Base-by-base conservation (phyloP, 37 sponge, comb jelly and placozoan genomes). In the Theonella swinhoei region DNA sequence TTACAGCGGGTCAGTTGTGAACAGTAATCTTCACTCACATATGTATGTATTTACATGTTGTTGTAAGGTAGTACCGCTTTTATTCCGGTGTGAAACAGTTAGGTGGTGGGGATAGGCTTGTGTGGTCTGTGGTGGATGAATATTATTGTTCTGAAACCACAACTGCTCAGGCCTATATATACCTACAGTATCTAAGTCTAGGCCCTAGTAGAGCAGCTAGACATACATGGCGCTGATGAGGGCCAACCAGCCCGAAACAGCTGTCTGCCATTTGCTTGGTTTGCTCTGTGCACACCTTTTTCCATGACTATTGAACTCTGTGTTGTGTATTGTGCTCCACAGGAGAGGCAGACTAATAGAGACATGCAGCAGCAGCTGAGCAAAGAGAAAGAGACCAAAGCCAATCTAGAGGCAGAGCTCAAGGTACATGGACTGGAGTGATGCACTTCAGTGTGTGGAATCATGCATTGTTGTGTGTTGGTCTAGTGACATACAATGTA, bases 321-420 rank as follows among this genome's bases (percentile, higher is more conserved):
- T 73, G 20, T 42, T 41, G 4, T 59, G 3, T 58, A 23, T 29
- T 39, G 42, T 41, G 1, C 28, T 14, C 35, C 35, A 1, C 62
- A 86, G 87, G 87, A 86, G 66, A 26, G 66, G 3, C 14, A 14
- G 17, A 42, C 72, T 30, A 86, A 86, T 58, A 72, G 42, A 40
- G 42, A 39, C 22, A 70, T 86, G 22, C 72, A 78, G 70, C 70
- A 86, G 42, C 59, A 76, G 70, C 62, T 83, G 17, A 0, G 42
- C 4, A 74, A 40, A 29, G 75, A 74, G 30, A 24, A 42, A 65
- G 58, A 31, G 1, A 41, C 34, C 4, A 28, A 26, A 25, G 38
- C 47, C 14, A 24, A 41, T 26, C 64, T 83, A 28, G 8, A 74
- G 75, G 59, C 54, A 7, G 14, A 47, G 54, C 7, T 47, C 54